phyloP scores from a whole-genome alignment of 2,113 vertebrate genomes.

The Chionomys nivalis region DNA sequence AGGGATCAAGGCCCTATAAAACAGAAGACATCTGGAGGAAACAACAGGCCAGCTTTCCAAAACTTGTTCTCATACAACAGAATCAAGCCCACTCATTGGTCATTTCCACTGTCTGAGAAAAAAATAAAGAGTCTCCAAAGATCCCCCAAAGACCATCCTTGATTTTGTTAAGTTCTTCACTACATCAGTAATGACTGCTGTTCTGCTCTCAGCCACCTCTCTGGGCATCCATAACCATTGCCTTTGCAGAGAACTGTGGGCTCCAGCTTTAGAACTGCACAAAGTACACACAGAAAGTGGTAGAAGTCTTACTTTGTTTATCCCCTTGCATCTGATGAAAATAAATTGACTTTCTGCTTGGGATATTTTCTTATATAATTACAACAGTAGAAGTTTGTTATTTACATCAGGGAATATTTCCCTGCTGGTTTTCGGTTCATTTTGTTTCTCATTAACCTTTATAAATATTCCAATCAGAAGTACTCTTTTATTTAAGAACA shows the following conservation, averaged over 20 bases:
- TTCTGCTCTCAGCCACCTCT: not conserved
- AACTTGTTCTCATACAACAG: not conserved
- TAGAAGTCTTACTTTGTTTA: not conserved
- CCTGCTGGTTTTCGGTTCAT: slow-evolving; percentile 49
- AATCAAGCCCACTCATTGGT: not conserved
- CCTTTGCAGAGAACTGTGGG: not conserved
- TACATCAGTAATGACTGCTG: not conserved
- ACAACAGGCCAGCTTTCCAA: not conserved
- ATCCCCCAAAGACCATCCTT: not conserved
- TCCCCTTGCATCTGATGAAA: not conserved
- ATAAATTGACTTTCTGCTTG: slow-evolving; percentile 42
- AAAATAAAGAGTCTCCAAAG: not conserved
- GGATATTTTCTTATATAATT: slow-evolving; percentile 58
- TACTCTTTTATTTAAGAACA: slow-evolving; percentile 37
- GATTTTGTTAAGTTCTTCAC: not conserved
- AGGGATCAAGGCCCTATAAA: not conserved
- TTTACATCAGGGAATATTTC: slow-evolving; percentile 52
- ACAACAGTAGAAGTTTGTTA: slow-evolving; percentile 57
- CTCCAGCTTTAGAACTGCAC: not conserved
- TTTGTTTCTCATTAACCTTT: slow-evolving; percentile 67
- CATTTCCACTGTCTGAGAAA: not conserved
- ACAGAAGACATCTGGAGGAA: not conserved
- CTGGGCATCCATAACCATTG: not conserved
- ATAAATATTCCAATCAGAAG: slow-evolving; percentile 55
- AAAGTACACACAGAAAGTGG: not conserved